Percentiles rank a stretch among this genome's conserved stretches.
Evolutionary conservation across 2,797 vertebrate genomes (phyloP).

Genomic region (Tympanoctomys barrerae): DNA sequence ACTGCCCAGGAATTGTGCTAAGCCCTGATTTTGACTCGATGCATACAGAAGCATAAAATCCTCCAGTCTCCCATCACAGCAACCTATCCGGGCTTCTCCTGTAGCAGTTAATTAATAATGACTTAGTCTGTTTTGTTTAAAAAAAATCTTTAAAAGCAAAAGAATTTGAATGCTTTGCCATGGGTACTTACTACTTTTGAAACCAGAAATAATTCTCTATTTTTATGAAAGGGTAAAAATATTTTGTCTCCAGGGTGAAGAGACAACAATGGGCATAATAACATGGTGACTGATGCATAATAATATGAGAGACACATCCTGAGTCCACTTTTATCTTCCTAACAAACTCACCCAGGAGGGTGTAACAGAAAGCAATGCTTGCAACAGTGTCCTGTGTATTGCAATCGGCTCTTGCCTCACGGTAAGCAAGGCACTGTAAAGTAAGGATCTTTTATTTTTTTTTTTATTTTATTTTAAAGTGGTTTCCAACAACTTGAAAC

Average conservation of each 20-base stretch:
- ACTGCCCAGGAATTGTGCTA: neutral
- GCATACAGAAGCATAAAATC: neutral
- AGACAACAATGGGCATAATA: slow-evolving; percentile 1
- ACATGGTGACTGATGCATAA: neutral
- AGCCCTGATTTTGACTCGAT: neutral
- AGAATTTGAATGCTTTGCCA: neutral
- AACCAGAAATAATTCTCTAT: slow-evolving; percentile 63
- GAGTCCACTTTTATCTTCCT: slow-evolving; percentile 13
- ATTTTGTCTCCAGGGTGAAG: slow-evolving; percentile 14
- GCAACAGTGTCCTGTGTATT: neutral
- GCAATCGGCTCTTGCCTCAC: slow-evolving; percentile 5
- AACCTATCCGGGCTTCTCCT: neutral
- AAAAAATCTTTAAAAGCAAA: slow-evolving; percentile 12
- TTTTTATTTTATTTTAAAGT: neutral
- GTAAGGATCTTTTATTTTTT: neutral
- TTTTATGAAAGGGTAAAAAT: slow-evolving; percentile 63
- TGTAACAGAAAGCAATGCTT: neutral
- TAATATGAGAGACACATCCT: neutral
- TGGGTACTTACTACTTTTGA: slow-evolving; percentile 27
- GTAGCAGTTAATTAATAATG: neutral
- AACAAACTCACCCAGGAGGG: neutral
- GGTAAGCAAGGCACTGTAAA: slow-evolving; percentile 56
- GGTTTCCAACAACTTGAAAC: slow-evolving; percentile 66
- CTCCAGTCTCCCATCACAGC: neutral
- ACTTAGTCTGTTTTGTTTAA: neutral